phyloP scores from a whole-genome alignment of 53 echinoderm and acorn worm genomes.

The Luidia sarsii region DNA sequence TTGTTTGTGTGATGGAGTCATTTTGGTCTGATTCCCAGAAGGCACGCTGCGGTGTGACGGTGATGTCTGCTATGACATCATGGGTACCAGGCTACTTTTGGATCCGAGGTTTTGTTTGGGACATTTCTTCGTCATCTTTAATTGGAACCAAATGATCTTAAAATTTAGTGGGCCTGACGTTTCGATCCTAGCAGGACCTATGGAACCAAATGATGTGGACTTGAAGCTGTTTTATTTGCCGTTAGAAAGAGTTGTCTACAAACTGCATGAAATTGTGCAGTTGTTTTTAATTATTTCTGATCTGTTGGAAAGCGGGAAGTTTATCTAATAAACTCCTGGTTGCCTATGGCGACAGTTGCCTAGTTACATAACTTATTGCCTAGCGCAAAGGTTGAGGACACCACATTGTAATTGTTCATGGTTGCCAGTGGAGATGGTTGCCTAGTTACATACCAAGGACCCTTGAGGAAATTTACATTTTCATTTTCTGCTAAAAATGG shows the following conservation, averaged over 20 bases:
- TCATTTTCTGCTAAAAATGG: background rate
- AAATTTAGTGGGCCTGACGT: no score
- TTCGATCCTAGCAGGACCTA: no score
- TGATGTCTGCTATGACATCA: background rate
- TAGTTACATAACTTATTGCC: constrained; percentile 5
- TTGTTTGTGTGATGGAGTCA: background rate
- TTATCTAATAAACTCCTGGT: background rate
- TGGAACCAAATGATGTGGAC: no score
- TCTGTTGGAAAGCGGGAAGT: background rate
- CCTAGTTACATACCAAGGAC: background rate
- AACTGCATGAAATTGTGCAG: background rate
- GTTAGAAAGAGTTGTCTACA: no score
- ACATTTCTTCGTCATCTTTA: no score
- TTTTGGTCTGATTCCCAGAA: background rate
- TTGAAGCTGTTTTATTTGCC: no score
- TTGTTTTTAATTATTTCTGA: background rate
- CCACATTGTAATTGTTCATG: background rate
- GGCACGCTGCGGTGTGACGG: background rate
- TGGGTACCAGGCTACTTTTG: background rate
- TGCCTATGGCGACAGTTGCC: background rate
- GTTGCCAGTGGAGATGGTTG: background rate
- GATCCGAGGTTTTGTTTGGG: no score
- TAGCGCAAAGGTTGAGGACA: no score
- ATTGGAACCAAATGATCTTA: no score
- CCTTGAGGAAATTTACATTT: background rate